These are phyloP conservation scores for Herpailurus yagouaroundi DNA, from an alignment of 2,113 vertebrate species.

Conservation along the genomic window DNA sequence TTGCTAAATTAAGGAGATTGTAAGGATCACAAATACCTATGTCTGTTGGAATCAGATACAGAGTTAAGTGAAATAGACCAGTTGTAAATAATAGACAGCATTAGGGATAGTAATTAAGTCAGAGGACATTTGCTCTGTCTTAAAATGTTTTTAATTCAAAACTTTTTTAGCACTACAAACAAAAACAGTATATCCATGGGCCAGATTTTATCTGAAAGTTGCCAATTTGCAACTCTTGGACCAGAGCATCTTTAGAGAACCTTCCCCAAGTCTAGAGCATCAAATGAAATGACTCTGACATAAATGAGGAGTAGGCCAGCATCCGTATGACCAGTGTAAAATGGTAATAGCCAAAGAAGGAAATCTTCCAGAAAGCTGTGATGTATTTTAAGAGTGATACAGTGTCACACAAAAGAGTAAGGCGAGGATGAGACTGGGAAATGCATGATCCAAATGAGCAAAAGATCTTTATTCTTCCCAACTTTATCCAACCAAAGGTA, in stretches of 20 bases:
- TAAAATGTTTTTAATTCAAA: conserved; percentile 23
- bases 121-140: neutral
- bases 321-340: neutral
- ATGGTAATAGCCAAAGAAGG: neutral
- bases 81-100: neutral
- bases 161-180: neutral
- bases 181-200: neutral
- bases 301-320: neutral
- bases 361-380: neutral
- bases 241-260: neutral
- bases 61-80: neutral
- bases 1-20: neutral
- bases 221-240: neutral
- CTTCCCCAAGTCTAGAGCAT: neutral
- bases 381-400: neutral
- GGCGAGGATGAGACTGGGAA: neutral
- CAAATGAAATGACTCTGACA: neutral
- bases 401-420: neutral
- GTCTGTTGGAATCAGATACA: neutral
- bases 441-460: neutral
- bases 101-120: neutral
- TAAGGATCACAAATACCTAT: neutral
- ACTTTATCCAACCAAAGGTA: neutral
- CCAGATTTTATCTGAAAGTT: neutral
- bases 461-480: neutral